These are phyloP conservation scores for Mastomys natalensis DNA, from an alignment of 2,113 vertebrate species.

Conservation along the genomic window DNA sequence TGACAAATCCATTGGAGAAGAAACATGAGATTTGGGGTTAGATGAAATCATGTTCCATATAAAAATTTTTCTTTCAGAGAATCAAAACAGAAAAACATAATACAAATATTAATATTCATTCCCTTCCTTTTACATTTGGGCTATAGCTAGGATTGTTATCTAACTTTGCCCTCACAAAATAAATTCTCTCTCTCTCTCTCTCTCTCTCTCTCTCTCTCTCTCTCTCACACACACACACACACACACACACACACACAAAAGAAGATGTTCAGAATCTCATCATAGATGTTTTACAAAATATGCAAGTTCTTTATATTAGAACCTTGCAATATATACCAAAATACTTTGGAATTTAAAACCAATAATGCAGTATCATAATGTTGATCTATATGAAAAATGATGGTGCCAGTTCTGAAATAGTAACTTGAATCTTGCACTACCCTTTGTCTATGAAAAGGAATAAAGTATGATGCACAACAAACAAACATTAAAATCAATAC, in stretches of 20 bases:
- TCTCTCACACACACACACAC: background rate
- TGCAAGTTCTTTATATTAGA: background rate
- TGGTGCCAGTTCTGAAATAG: slow-evolving; percentile 10
- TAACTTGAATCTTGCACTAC: background rate
- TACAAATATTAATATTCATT: background rate
- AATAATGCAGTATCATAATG: background rate
- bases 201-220: too few species aligned
- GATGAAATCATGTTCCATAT: background rate
- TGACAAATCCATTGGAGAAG: background rate
- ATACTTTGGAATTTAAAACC: slow-evolving; percentile 16
- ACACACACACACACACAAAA: background rate
- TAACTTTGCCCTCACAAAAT: background rate
- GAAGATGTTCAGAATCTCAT: background rate
- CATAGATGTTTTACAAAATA: background rate
- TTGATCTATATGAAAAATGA: background rate
- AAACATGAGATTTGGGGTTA: background rate
- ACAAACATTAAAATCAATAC: slow-evolving; percentile 37
- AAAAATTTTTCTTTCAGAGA: background rate
- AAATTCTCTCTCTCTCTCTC: background rate
- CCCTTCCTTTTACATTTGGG: background rate
- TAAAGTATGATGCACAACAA: background rate
- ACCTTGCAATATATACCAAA: background rate
- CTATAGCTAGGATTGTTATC: background rate
- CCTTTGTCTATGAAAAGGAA: background rate
- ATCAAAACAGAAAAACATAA: background rate